These are phyloP conservation scores for Martes martes DNA, from an alignment of 2,113 vertebrate genomes.

Conservation along the genomic window DNA sequence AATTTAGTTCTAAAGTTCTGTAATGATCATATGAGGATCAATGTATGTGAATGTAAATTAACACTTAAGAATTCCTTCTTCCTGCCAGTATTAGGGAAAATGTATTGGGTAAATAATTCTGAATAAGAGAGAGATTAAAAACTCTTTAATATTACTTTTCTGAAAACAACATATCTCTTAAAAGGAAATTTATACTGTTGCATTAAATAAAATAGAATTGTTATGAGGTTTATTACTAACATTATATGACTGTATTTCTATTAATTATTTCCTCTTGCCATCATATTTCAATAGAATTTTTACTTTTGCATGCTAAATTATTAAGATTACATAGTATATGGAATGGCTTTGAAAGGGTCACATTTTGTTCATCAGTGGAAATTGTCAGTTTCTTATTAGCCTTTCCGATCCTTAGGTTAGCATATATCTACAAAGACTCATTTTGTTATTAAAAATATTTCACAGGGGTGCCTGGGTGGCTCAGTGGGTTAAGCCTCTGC, in stretches of 20 bases:
- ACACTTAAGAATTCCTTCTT: background rate
- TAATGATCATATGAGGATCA: background rate
- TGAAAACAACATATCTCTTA: conserved; percentile 8
- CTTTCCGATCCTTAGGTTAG: background rate
- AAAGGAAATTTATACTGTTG: conserved; percentile 7
- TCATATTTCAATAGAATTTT: conserved; percentile 54
- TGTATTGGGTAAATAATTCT: background rate
- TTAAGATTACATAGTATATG: conserved; percentile 54
- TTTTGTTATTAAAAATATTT: conserved; percentile 1
- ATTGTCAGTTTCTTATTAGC: conserved; percentile 44
- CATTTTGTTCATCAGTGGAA: conserved; percentile 50
- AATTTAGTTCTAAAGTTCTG: background rate
- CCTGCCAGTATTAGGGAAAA: background rate
- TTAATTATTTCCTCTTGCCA: conserved; percentile 70
- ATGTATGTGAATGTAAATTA: background rate
- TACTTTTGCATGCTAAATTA: conserved; percentile 40
- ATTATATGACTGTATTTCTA: conserved; percentile 64
- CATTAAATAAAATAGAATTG: conserved; percentile 40
- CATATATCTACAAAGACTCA: background rate
- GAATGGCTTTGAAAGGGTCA: conserved; percentile 33
- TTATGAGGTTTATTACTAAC: conserved; percentile 54
- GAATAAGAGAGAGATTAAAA: background rate
- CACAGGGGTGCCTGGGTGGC: background rate
- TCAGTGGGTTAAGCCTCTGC: too few relatives aligned
- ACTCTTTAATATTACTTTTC: conserved; percentile 52